phyloP scores from a whole-genome alignment of 1,140 invertebrate species.

The Trichoplusia ni region DNA sequence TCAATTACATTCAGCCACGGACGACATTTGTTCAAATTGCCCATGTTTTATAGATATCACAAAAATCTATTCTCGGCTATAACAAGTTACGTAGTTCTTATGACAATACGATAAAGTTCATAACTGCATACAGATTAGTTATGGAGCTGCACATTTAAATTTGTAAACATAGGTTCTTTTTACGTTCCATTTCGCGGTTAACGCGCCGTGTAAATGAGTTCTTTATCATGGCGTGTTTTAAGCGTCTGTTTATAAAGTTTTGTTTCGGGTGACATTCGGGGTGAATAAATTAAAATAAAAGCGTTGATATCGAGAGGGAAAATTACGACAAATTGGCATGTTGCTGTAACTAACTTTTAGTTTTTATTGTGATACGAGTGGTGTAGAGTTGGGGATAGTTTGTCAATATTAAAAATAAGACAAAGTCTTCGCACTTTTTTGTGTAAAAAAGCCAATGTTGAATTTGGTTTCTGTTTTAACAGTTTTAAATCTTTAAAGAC shows the following conservation, averaged over 20 bases:
- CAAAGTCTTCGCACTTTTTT: too few relatives aligned
- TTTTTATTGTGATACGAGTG: too few relatives aligned
- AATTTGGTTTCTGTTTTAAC: too few relatives aligned
- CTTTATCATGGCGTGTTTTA: conserved; percentile 76
- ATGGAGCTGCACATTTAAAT: conserved; percentile 31
- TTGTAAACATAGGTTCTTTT: conserved; percentile 51
- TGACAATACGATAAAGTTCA: conserved; percentile 31
- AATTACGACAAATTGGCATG: not conserved
- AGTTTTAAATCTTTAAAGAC: too few relatives aligned
- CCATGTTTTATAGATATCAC: conserved; percentile 43
- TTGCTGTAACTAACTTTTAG: conserved; percentile 12
- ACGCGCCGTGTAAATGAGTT: conserved; percentile 79
- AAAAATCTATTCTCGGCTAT: not conserved
- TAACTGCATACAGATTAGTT: conserved; percentile 16
- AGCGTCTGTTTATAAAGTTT: conserved; percentile 60
- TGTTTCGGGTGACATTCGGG: conserved; percentile 49
- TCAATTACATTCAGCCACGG: conserved; percentile 65
- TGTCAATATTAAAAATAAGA: too few relatives aligned
- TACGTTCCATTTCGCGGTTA: conserved; percentile 72
- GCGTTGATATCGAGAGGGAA: not conserved
- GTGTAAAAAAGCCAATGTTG: too few relatives aligned
- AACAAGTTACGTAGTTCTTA: conserved; percentile 12
- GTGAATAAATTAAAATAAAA: conserved; percentile 69
- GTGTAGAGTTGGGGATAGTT: too few relatives aligned
- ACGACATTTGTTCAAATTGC: conserved; percentile 79